Percentiles rank a stretch among this genome's conserved stretches.
Evolutionary conservation across 2,888 invertebrate genomes (phyloP).

Genomic region (Zonitis immaculata): DNA sequence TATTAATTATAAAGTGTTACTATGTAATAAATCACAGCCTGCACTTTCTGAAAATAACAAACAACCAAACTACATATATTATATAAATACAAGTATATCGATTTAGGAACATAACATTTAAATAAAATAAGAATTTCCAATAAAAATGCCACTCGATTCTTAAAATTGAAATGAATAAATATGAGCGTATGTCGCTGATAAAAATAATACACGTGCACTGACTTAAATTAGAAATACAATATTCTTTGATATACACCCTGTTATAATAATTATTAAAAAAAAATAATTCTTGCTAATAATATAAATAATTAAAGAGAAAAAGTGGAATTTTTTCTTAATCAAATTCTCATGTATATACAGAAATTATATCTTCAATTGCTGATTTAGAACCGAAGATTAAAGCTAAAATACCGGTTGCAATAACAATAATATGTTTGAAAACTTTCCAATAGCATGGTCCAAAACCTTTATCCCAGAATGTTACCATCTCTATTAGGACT

Average conservation of each 20-base stretch:
- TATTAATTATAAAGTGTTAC: not conserved
- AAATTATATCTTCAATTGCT: slow-evolving; percentile 59
- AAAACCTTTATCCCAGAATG: slow-evolving; percentile 80
- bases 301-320: not conserved
- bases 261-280: not conserved
- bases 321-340: not conserved
- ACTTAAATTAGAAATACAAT: not conserved
- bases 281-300: not conserved
- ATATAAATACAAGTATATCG: no score
- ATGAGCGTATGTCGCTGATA: not conserved
- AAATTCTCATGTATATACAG: not conserved
- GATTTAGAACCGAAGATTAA: slow-evolving; percentile 75
- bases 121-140: no score
- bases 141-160: not conserved
- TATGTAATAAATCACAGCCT: not conserved
- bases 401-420: slow-evolving; percentile 72
- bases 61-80: not conserved
- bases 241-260: not conserved
- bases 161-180: not conserved
- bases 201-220: not conserved
- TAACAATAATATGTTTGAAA: slow-evolving; percentile 72
- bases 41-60: not conserved
- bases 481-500: slow-evolving; percentile 77
- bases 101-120: not conserved
- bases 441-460: slow-evolving; percentile 68